Base-by-base conservation (phyloP, 1,140 invertebrate genomes). In the Tetramorium alpestre region DNA sequence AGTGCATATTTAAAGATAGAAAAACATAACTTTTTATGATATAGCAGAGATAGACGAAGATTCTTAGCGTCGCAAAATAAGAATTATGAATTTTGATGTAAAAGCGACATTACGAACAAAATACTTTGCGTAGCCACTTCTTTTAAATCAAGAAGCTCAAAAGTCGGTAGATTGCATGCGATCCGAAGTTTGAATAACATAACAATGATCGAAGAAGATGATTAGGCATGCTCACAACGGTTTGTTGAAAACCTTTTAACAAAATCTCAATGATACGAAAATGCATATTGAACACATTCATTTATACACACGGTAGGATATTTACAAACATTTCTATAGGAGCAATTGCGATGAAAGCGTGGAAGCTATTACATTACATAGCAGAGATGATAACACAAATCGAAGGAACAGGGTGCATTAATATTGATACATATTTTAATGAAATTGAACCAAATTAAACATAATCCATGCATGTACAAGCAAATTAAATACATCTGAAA, bases 91-190 rank as follows among this genome's bases (percentile, higher is more conserved):
- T 84, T 88, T 86, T 70, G 51, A 86, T 60, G 44, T 86, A 70
- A 89, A 90, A 91, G 90, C 90, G 41, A 78, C 62, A 81, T 67
- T 77, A 54, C 60, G 33, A 90, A 90, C 70, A 90, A 89, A 89
- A 91, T 84, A 90, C 38, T 60, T 85, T 88, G 87, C 89, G 67
- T 87, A 87, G 90, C 78, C 87, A 87, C 72, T 86, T 82, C 82
- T 86, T 88, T 88, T 72, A 88, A 93, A 89, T 78, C 85, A 92
- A 87, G 87, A 93, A 93, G 92, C 91, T 92, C 91, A 88, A 94
- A 95, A 95, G 95, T 95, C 94, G 95, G 94, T 94, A 94, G 95
- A 95, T 95, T 94, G 85, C 94, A 95, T 95, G 94, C 94, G 91
- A 91, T 93, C 94, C 92, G 93, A 93, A 92, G 80, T 90, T 91